These are phyloP conservation scores for Coptodon bakossiorum DNA, from an alignment of 2,113 vertebrate species.

Conservation along the genomic window DNA sequence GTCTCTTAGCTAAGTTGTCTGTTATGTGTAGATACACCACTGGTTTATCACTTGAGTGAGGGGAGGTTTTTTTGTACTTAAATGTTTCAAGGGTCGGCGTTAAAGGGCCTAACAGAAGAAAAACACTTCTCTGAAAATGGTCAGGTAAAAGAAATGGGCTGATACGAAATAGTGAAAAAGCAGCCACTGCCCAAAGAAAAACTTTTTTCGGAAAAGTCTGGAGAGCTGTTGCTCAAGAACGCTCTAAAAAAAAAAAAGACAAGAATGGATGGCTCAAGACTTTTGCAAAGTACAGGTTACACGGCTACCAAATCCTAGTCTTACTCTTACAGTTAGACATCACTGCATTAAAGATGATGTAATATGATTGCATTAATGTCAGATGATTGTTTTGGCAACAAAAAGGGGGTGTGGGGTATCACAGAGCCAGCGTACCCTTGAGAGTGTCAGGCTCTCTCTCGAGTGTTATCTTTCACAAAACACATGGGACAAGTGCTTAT, in stretches of 20 bases:
- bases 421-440: not conserved
- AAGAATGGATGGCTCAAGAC: not conserved
- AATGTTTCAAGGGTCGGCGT: not conserved
- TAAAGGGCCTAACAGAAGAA: not conserved
- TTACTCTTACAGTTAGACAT: not conserved
- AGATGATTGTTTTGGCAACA: not conserved
- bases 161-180: not conserved
- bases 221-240: not conserved
- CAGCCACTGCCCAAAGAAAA: not conserved
- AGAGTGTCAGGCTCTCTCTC: not conserved
- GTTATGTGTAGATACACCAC: not conserved
- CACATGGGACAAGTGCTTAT: constrained; percentile 1
- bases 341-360: not conserved
- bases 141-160: not conserved
- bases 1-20: not conserved
- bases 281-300: not conserved
- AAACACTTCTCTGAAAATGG: not conserved
- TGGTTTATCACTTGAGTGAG: not conserved
- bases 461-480: constrained; percentile 3
- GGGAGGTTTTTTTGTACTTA: not conserved
- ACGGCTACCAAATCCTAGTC: not conserved
- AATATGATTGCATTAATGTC: not conserved
- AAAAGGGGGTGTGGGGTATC: not conserved
- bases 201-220: not conserved
- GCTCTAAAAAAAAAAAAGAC: not conserved